Evolutionary conservation across 2,888 invertebrate genomes (phyloP), one percentile per base, ranked within the genome.

Genomic region (Acrocera orbiculus): DNA sequence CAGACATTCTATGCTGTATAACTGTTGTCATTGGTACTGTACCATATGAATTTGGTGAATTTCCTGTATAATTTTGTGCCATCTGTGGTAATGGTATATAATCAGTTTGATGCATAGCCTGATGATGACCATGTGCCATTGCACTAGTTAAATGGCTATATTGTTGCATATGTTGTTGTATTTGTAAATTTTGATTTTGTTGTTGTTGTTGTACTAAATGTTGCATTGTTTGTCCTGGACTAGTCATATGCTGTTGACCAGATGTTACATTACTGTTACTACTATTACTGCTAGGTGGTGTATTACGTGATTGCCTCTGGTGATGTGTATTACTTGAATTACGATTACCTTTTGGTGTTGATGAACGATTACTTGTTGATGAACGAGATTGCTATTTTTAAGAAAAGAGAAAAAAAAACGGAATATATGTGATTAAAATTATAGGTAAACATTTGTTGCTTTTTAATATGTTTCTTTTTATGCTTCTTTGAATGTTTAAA

Each of bases 1-100:
- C 52, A 3, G 63, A 53, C 63, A 68, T 67, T 32, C 69, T 53
- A 50, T 72, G 67, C 43, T 75, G 76, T 28, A 76, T 73, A 2
- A 75, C 75, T 19, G 73, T 69, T 0, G 73, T 69, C 63, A 73
- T 73, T 8, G 73, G 69, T 10, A 70, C 66, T n/a, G 70, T 69
- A 28, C 76, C 73, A 46, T 72, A 70, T 3, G 69, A 65, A 40
- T 70, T 65, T 3, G 70, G 62, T 34, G 64, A 61, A 42, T 67
- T 65, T 37, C 66, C 62, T 2, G 71, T 65, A 36, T 70, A 70
- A 10, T 68, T 69, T 42, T 54, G 56, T 1, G 67, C 64, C 58
- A 72, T 67, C 40, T 64, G 61, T 4, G 59, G 56, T 36, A 68
- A 64, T 5, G 67, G 61, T 34, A 68, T 62, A 45, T 65, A 65